Base-by-base conservation (phyloP, 2,888 invertebrate species). In the Troides oblongomaculatus region DNA sequence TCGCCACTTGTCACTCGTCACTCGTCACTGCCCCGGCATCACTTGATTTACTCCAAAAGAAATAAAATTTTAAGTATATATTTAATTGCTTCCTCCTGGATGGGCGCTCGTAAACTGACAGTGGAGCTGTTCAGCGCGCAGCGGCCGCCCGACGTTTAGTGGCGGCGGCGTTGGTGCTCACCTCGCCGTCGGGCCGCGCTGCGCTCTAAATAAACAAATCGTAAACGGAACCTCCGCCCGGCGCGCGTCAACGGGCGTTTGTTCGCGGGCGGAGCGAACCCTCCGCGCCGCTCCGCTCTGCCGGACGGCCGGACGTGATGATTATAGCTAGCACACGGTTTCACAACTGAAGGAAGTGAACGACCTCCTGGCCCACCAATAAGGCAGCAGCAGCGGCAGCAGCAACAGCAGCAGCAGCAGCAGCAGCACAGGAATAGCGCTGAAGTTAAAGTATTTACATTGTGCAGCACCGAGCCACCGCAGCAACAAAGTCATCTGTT, bases 51-150 rank as follows among this genome's bases (percentile, higher is more conserved):
- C 76, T 74, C 71, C 70, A 66, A 73, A 76, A 75, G 71, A 72
- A 74, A 77, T 78, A 78, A 86, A 87, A 84, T 72, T 81, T 86
- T 86, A 82, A 86, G 81, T 81, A 78, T 77, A 76, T 77, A 79
- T 81, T 88, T 88, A 84, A 88, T 84, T 86, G 82, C 85, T 85
- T 86, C 86, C 85, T 81, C 78, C 66, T 68, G 70, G 80, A 81
- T 82, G 77, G 72, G 61, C 66, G 77, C 72, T 78, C 79, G 78
- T 79, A 75, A 79, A 79, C 64, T 72, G 70, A 67, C 75, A 71
- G 71, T 67, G 72, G 71, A 74, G 76, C 72, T 72, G 75, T 76
- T 77, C 73, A 70, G 72, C 56, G 73, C 73, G 73, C 72, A 73
- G 73, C 73, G 73, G 72, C 68, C 66, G 68, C 71, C 67, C 66